A percentile compares a stretch with the other conserved stretches of the same genome.
These are phyloP conservation scores for Gila robusta DNA, from an alignment of 2,797 vertebrate species.

Conservation along the genomic window DNA sequence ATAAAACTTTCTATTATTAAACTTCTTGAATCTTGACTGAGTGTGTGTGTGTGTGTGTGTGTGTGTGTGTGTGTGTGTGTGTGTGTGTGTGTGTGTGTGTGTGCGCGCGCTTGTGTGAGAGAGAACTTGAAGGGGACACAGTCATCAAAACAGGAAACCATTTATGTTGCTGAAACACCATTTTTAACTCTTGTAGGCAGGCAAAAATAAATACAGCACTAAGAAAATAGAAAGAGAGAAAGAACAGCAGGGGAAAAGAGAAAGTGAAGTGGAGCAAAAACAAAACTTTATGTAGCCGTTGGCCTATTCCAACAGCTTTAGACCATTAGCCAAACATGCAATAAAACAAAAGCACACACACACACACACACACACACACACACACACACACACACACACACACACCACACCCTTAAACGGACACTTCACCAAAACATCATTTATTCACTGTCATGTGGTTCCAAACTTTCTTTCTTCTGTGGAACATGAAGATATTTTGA, in stretches of 20 bases:
- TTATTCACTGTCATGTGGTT: not conserved
- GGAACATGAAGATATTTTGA: not conserved
- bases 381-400: not conserved
- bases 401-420: not conserved
- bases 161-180: constrained; percentile 80
- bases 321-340: not conserved
- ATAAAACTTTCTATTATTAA: not conserved
- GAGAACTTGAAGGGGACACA: constrained; percentile 56
- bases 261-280: constrained; percentile 7
- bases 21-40: not conserved
- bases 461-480: not conserved
- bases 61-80: not conserved
- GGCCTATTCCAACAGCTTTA: constrained; percentile 10
- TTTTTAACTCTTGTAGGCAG: constrained; percentile 77
- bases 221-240: constrained; percentile 37
- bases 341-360: not conserved
- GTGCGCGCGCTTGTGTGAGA: not conserved
- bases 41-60: not conserved
- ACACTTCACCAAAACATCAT: not conserved
- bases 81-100: not conserved
- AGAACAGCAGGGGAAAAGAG: constrained; percentile 1
- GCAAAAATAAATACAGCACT: constrained; percentile 76
- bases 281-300: constrained; percentile 8
- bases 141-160: constrained; percentile 82
- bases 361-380: not conserved